Base-by-base conservation (phyloP, 2,888 invertebrate species). In the Lucinisca nassula region DNA sequence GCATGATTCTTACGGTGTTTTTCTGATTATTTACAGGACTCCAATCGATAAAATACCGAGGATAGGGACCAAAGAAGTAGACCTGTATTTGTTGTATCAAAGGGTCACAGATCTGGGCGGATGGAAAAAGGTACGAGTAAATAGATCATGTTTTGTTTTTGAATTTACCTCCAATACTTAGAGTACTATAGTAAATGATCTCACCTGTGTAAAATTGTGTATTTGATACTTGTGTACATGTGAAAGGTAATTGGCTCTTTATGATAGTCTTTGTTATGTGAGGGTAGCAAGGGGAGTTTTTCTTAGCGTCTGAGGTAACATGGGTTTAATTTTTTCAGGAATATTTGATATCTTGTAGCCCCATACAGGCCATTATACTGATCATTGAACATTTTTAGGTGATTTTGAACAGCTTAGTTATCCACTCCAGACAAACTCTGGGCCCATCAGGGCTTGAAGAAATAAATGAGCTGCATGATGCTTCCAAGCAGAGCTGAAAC, bases 71-170 rank as follows among this genome's bases (percentile, higher is more conserved):
- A 97, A 98, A 95, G 98, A 98, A 96, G 97, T 99, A 95, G 99
- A 99, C 97, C 97, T 99, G 92, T 98, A 98, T 97, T 97, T 98
- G 89, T 97, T 99, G 93, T 99, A 99, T 97, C 98, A 98, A 94
- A 97, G 98, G 95, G 99, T 99, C 78, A 98, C 98, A 93, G 98
- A 98, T 91, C 97, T 98, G 94, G 99, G 99, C 93, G 99, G 99
- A 94, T 98, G 99, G 97, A 97, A 98, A 93, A 99, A 98, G 98
- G 99, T 99, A 96, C 61, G 24, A 17, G 14, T 55, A 30, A 30
- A 61, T 24, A 30, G 61, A 24, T 30, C 61, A 24, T 27, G 12
- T 61, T 61, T 30, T 30, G 61, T 61, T 61, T n/a, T 61, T 61
- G 61, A 61, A 30, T 61, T 24, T 30, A 61, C 61, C 61, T 61